These are phyloP conservation scores for Lycaon pictus DNA, from an alignment of 2,113 vertebrate species.

Conservation along the genomic window DNA sequence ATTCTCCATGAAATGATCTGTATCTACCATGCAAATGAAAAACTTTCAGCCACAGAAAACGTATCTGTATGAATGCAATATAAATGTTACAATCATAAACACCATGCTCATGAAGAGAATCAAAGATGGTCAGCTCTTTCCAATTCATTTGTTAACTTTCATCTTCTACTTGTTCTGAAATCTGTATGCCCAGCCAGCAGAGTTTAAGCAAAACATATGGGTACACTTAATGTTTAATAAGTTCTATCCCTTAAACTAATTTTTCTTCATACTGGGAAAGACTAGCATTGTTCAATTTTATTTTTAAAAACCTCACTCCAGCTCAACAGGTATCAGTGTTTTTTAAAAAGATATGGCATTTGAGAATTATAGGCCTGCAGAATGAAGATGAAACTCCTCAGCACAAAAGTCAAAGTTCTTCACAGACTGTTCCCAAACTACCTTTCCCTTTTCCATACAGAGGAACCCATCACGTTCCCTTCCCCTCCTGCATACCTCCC, in stretches of 20 bases:
- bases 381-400: not conserved
- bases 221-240: conserved; percentile 15
- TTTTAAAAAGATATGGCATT: conserved; percentile 16
- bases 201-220: conserved; percentile 47
- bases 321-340: conserved; percentile 31
- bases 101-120: conserved; percentile 1
- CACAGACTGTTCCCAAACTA: not conserved
- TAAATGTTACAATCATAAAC: conserved; percentile 50
- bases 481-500: not conserved
- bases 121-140: not conserved
- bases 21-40: not conserved
- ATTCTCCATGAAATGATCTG: not conserved
- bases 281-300: conserved; percentile 41
- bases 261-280: conserved; percentile 55
- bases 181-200: not conserved
- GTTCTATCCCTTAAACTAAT: not conserved
- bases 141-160: conserved; percentile 39
- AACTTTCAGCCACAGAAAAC: not conserved
- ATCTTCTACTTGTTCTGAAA: conserved; percentile 39
- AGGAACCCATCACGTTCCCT: not conserved
- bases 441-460: not conserved
- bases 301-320: conserved; percentile 16
- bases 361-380: not conserved
- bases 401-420: not conserved
- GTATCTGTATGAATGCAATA: not conserved